phyloP scores from a whole-genome alignment of 1,140 invertebrate species.

The Drosophila ohnishii region DNA sequence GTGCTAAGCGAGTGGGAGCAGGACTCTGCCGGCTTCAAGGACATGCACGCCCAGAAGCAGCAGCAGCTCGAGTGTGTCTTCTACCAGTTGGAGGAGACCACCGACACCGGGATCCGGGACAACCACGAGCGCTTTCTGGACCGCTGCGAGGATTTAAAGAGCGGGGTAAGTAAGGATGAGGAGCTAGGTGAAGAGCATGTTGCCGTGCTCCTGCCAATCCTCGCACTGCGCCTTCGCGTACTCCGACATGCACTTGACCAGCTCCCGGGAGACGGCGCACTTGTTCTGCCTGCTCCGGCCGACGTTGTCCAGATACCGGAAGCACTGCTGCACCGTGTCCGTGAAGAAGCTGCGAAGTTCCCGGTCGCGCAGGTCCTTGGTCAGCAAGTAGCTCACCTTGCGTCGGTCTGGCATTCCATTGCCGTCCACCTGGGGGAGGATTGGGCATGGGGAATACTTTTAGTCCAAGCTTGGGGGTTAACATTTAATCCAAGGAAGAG shows the following conservation, averaged over 20 bases:
- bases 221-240: slow-evolving; percentile 85
- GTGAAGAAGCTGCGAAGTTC: slow-evolving; percentile 84
- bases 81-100: slow-evolving; percentile 72
- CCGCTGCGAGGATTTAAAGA: slow-evolving; percentile 83
- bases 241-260: slow-evolving; percentile 84
- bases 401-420: slow-evolving; percentile 85
- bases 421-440: slow-evolving; percentile 82
- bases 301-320: slow-evolving; percentile 84
- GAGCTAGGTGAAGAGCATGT: slow-evolving; percentile 54
- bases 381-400: slow-evolving; percentile 84
- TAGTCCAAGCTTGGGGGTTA: too few species aligned
- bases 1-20: slow-evolving; percentile 84
- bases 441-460: too few species aligned
- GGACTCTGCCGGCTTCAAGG: slow-evolving; percentile 82
- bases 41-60: slow-evolving; percentile 79
- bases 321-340: slow-evolving; percentile 85
- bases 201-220: slow-evolving; percentile 84
- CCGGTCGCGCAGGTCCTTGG: slow-evolving; percentile 84
- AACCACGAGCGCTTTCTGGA: slow-evolving; percentile 77
- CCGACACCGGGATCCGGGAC: slow-evolving; percentile 50
- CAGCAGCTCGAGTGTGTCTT: slow-evolving; percentile 74
- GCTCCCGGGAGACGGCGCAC: slow-evolving; percentile 84
- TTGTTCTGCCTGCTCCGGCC: slow-evolving; percentile 83
- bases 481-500: not conserved
- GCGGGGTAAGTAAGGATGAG: slow-evolving; percentile 78